Evolutionary conservation across 2,888 invertebrate species (phyloP), one percentile per base, ranked within the genome.

Genomic region (Girardia tigrina): DNA sequence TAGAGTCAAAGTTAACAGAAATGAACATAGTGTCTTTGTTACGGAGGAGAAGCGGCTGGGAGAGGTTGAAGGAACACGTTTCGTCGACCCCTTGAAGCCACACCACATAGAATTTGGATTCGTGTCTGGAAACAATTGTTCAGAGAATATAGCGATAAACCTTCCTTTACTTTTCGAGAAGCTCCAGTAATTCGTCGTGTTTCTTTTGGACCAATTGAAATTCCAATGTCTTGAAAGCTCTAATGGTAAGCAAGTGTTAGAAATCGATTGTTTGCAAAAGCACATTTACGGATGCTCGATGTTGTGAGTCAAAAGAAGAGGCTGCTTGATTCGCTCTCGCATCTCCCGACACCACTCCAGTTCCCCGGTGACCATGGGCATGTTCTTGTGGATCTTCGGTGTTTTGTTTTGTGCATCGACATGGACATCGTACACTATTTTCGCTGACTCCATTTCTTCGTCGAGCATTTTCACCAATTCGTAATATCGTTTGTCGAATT

Each of bases 401-500:
- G 16, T 20, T 16, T 69, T 74, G 6, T 73, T 42, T 16, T 73
- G 4, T 4, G 16, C 75, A 26, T n/a, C 23, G 29, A 28, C 20
- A 79, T 83, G 82, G 69, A 77, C 74, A 77, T 85, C 84, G 77
- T 83, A 85, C 77, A 85, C 81, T 26, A 78, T 76, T 78, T 84
- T 85, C 26, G 82, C 82, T 8, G 77, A 78, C 77, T 83, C 81
- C 73, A 86, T 78, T 75, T 84, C 83, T 16, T 79, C 78, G 75
- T 84, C 81, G 80, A 86, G 86, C 88, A 91, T 89, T 29, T 88
- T 88, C 26, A 93, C 87, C 71, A 94, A 90, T 81, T 89, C 88
- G 0, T 88, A 87, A 82, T 92, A 94, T 82, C 91, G 91, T 76
- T 89, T 89, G 6, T 90, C 90, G 81, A 94, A 92, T 83, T 93